These are phyloP conservation scores for Pipistrellus pipistrellus DNA, from an alignment of 2,797 vertebrate species.

Conservation along the genomic window DNA sequence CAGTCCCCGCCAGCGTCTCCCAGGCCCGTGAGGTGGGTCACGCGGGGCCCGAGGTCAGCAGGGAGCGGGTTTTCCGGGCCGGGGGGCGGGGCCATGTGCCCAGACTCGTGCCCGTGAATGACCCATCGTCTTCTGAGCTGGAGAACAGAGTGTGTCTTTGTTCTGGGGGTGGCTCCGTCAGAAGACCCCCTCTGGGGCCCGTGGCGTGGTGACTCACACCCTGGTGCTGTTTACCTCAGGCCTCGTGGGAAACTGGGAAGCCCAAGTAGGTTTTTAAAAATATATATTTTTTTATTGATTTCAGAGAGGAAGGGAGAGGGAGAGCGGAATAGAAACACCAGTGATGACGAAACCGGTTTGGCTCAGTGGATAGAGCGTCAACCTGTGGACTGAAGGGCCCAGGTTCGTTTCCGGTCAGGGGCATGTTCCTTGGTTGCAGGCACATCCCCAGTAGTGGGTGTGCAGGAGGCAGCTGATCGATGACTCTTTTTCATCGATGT, in stretches of 20 bases:
- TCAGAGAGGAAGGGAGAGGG: too few relatives aligned
- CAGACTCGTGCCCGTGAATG: background rate
- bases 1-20: background rate
- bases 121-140: accelerated
- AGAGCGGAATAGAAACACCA: too few relatives aligned
- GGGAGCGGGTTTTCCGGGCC: background rate
- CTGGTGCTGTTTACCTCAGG: background rate
- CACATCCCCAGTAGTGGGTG: too few relatives aligned
- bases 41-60: background rate
- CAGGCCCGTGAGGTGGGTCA: background rate
- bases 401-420: too few relatives aligned
- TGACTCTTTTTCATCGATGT: too few relatives aligned
- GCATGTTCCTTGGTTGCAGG: too few relatives aligned
- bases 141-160: slow-evolving; percentile 46
- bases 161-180: background rate
- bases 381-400: too few relatives aligned
- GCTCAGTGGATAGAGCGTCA: too few relatives aligned
- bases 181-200: slow-evolving; percentile 26
- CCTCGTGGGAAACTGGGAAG: background rate
- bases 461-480: too few relatives aligned
- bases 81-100: background rate
- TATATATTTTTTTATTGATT: too few relatives aligned
- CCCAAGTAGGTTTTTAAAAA: background rate
- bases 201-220: background rate
- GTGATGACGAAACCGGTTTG: too few relatives aligned